Percentiles rank a stretch among this genome's conserved stretches.
phyloP scores from a whole-genome alignment of 2,797 vertebrate species.

The Gambelia wislizenii region DNA sequence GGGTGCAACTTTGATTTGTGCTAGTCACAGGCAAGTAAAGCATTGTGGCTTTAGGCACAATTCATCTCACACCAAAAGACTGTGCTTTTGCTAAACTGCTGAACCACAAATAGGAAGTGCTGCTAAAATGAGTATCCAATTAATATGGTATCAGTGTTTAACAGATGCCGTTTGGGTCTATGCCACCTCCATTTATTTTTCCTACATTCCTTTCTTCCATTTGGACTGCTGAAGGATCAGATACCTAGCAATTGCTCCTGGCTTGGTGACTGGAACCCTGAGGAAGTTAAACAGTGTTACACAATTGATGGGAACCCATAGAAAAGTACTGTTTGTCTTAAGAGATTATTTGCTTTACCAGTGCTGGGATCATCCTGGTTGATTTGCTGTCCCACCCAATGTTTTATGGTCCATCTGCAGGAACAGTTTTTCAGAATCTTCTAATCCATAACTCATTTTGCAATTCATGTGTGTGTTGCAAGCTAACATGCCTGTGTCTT shows the following conservation, averaged over 20 bases:
- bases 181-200: background rate
- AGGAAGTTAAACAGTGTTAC: background rate
- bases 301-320: slow-evolving; percentile 10
- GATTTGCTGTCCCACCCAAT: background rate
- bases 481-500: background rate
- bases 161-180: background rate
- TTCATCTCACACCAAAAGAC: background rate
- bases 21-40: background rate
- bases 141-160: background rate
- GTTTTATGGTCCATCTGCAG: background rate
- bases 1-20: slow-evolving; percentile 29
- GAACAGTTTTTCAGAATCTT: slow-evolving; percentile 20
- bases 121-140: background rate
- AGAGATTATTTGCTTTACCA: slow-evolving; percentile 7
- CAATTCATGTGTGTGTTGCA: background rate
- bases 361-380: slow-evolving; percentile 10
- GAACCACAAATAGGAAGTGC: background rate
- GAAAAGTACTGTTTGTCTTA: background rate
- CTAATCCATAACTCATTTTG: slow-evolving; percentile 26
- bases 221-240: background rate
- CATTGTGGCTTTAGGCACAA: background rate
- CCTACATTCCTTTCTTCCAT: background rate
- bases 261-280: background rate
- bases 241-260: background rate
- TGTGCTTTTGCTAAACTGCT: background rate